Percentiles rank a stretch among this genome's conserved stretches.
These are phyloP conservation scores for Tragelaphus oryx DNA, from an alignment of 2,797 vertebrate species.

Conservation along the genomic window DNA sequence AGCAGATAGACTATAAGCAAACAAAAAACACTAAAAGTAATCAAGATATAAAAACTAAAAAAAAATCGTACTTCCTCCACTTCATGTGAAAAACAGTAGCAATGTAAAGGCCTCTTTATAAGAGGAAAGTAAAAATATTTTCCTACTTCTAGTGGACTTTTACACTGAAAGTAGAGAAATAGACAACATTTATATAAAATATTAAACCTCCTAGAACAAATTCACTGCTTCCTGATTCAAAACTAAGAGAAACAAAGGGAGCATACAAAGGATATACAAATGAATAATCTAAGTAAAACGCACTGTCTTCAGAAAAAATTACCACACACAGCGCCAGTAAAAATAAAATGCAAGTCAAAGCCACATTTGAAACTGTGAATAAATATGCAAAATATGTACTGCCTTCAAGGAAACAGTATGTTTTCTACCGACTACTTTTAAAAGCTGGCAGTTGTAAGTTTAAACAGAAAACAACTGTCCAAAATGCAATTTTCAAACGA, in stretches of 20 bases:
- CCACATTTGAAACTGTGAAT: slow-evolving; percentile 5
- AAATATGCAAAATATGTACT: slow-evolving; percentile 40
- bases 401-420: neutral
- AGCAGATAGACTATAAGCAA: slow-evolving; percentile 13
- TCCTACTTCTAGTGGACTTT: neutral
- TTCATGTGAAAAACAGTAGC: neutral
- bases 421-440: neutral
- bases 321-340: neutral
- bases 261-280: neutral
- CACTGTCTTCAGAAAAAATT: neutral
- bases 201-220: neutral
- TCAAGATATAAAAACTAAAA: neutral
- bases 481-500: slow-evolving; percentile 22
- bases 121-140: neutral
- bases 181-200: slow-evolving; percentile 17
- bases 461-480: neutral
- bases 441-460: neutral
- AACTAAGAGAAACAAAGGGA: neutral
- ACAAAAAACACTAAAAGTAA: neutral
- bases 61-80: neutral
- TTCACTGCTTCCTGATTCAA: neutral
- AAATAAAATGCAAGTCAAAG: slow-evolving; percentile 40
- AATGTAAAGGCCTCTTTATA: neutral
- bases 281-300: neutral
- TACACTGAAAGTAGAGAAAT: neutral